Evolutionary conservation across 2,797 vertebrate species (phyloP), one percentile per base, ranked within the genome.

Genomic region (Spheniscus humboldti): DNA sequence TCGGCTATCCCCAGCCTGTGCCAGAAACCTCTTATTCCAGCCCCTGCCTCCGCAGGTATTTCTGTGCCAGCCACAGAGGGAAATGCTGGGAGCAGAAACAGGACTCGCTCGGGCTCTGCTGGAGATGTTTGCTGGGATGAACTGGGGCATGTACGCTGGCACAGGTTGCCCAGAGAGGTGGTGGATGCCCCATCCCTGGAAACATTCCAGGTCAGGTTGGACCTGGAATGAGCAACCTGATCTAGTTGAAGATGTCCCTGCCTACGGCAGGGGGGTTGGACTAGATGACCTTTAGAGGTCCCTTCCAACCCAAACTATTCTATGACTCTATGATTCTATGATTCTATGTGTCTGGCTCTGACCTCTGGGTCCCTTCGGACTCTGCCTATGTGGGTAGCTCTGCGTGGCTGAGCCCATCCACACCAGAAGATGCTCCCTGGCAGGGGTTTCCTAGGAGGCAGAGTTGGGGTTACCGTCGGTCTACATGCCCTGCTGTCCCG

Each of bases 361-460:
- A 28, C 11, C 18, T 11, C 39, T 11, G 41, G 20, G 25, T 81
- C 55, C 43, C 71, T 43, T 68, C 2, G 0, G 27, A 22, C 11
- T 25, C 73, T 47, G 19, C 66, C 50, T 19, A 4, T 0, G 2
- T 18, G 43, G 41, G 72, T 19, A 50, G 18, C 22, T 56, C 48
- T 41, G 25, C 12, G 0, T 9, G 31, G 33, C 19, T 18, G 47
- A 59, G 48, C 52, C 50, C 62, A 7, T 9, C 55, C 48, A 8
- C 0, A 0, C 31, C 60, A 37, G 48, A 33, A 48, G 72, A 28
- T 39, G 28, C 30, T 60, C 23, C 53, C 11, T 0, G 2, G 37
- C 35, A 47, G 52, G 24, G 11, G 6, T 19, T 57, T 31, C n/a
- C 43, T 13, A 13, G 23, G 37, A 47, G 39, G 30, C 30, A 62